These are phyloP conservation scores for Myodes glareolus DNA, from an alignment of 2,113 vertebrate genomes.

Conservation along the genomic window DNA sequence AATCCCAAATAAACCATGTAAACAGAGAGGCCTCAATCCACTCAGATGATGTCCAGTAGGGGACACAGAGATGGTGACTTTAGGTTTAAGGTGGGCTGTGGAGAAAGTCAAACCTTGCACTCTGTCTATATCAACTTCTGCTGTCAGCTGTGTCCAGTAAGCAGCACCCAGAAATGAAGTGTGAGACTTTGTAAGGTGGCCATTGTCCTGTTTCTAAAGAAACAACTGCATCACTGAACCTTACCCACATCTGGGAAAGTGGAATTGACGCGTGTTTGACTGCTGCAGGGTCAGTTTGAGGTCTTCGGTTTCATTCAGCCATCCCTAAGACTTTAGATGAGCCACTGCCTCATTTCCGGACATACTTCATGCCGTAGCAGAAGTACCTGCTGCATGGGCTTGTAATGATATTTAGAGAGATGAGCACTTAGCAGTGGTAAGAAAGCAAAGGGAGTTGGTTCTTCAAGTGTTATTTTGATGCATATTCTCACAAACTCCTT, in stretches of 20 bases:
- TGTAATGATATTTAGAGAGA: neutral
- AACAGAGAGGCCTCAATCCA: neutral
- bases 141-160: accelerated
- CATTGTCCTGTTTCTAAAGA: neutral
- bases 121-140: neutral
- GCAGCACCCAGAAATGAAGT: neutral
- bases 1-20: neutral
- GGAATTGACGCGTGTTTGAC: neutral
- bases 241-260: accelerated
- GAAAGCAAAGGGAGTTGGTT: neutral
- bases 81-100: neutral
- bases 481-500: neutral
- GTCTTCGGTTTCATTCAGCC: accelerated
- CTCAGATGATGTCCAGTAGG: neutral
- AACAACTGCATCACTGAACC: neutral
- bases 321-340: neutral
- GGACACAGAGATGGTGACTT: neutral
- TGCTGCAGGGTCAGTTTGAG: neutral
- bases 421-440: neutral
- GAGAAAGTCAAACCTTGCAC: neutral
- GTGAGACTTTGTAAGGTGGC: neutral
- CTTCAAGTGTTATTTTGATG: accelerated
- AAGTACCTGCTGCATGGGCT: neutral
- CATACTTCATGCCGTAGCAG: accelerated
- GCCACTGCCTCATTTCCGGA: neutral